Evolutionary conservation across 2,888 invertebrate species (phyloP).

Genomic region (Sesia apiformis): DNA sequence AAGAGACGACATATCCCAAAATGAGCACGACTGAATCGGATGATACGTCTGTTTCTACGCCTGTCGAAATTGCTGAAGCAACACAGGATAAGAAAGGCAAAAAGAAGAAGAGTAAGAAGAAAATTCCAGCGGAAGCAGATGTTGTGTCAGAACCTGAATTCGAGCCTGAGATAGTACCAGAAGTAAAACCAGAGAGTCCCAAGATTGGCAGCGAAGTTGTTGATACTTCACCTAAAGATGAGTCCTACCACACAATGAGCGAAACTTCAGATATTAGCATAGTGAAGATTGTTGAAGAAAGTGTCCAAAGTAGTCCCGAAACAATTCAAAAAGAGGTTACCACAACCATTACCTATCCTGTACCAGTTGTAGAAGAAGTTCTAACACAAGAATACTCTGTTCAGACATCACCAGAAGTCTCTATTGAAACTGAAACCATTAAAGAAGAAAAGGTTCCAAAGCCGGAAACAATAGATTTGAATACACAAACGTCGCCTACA

Average conservation of each 20-base stretch:
- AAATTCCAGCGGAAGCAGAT: constrained; percentile 37
- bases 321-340: constrained; percentile 54
- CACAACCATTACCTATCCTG: constrained; percentile 71
- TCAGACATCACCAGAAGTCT: constrained; percentile 75
- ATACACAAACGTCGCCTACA: constrained; percentile 73
- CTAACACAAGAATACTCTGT: constrained; percentile 70
- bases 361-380: constrained; percentile 76
- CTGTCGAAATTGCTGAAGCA: constrained; percentile 34
- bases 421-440: constrained; percentile 41
- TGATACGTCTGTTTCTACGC: constrained; percentile 38
- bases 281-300: constrained; percentile 80
- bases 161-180: constrained; percentile 15
- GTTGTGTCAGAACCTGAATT: constrained; percentile 15
- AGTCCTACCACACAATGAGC: constrained; percentile 75
- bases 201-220: constrained; percentile 63
- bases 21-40: constrained; percentile 51
- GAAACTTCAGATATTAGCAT: constrained; percentile 73
- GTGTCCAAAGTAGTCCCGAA: constrained; percentile 69
- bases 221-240: constrained; percentile 71
- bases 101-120: constrained; percentile 69
- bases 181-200: constrained; percentile 48
- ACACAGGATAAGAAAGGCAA: constrained; percentile 33
- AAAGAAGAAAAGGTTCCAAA: constrained; percentile 30
- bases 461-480: constrained; percentile 46
- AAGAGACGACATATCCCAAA: constrained; percentile 56